phyloP scores from a whole-genome alignment of 2,113 vertebrate species.

The Phrynocephalus versicolor region DNA sequence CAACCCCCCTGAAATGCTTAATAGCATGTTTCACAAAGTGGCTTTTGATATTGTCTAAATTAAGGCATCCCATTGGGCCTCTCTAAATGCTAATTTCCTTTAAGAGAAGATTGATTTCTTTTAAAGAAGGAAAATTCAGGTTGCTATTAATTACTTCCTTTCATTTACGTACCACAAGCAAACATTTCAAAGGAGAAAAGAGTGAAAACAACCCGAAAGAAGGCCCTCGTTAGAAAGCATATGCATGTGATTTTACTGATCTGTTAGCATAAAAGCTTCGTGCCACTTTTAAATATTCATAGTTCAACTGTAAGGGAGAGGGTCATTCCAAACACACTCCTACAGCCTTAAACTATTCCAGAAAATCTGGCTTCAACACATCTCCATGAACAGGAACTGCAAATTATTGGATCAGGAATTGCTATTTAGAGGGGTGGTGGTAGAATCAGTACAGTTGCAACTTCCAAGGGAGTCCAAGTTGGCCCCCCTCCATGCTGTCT shows the following conservation, averaged over 20 bases:
- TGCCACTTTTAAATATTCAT: too few relatives aligned
- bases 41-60: slow-evolving; percentile 73
- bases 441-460: too few relatives aligned
- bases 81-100: slow-evolving; percentile 70
- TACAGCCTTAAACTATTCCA: too few relatives aligned
- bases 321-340: too few relatives aligned
- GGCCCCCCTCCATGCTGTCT: too few relatives aligned
- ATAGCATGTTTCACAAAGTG: slow-evolving; percentile 59
- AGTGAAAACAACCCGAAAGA: too few relatives aligned
- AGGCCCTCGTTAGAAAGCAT: slow-evolving; percentile 20
- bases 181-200: slow-evolving; percentile 12
- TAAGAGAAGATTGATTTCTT: slow-evolving; percentile 63
- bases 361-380: background rate
- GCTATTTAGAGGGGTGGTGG: too few relatives aligned
- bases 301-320: too few relatives aligned
- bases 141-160: slow-evolving; percentile 61
- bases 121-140: slow-evolving; percentile 67
- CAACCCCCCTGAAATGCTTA: slow-evolving; percentile 56
- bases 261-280: too few relatives aligned
- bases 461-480: too few relatives aligned
- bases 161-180: slow-evolving; percentile 50
- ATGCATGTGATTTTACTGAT: slow-evolving; percentile 15
- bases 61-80: slow-evolving; percentile 67
- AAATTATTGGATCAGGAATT: background rate
- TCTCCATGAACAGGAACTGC: background rate